phyloP scores from a whole-genome alignment of 2,888 invertebrate genomes.

The Didymodactylos carnosus region DNA sequence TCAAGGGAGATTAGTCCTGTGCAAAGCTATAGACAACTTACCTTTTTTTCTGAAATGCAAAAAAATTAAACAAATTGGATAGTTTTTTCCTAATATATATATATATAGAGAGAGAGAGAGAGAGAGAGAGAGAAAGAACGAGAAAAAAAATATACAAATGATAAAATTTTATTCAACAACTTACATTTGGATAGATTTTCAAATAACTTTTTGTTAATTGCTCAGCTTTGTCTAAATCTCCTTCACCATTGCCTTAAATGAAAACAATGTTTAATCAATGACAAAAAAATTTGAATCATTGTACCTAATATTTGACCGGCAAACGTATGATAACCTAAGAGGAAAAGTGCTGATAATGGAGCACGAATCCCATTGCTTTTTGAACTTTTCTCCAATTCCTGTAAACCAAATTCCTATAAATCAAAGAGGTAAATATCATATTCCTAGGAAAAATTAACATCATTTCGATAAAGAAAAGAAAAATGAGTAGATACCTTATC shows the following conservation, averaged over 20 bases:
- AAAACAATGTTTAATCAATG: neutral
- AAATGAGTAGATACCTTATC: constrained; percentile 35
- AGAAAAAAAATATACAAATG: no score
- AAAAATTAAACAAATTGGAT: no score
- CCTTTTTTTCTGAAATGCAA: no score
- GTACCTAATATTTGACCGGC: constrained; percentile 60
- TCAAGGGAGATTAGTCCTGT: no score
- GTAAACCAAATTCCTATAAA: constrained; percentile 52
- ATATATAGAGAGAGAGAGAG: no score
- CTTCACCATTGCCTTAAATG: constrained; percentile 43
- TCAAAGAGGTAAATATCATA: no score
- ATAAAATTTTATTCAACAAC: no score
- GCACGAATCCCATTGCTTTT: constrained; percentile 54
- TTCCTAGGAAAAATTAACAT: neutral
- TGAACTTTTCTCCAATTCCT: constrained; percentile 53
- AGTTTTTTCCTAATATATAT: no score
- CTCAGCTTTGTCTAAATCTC: constrained; percentile 55
- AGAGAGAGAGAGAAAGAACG: no score
- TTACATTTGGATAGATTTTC: constrained; percentile 48
- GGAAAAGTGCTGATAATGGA: constrained; percentile 61
- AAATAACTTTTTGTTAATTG: constrained; percentile 43
- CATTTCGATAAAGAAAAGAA: neutral
- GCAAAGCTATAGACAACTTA: no score
- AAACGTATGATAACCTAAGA: constrained; percentile 66
- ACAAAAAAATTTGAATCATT: neutral